Percentiles rank a stretch among this genome's conserved stretches.
phyloP scores from a whole-genome alignment of 2,888 invertebrate genomes.

The Esperia sulphurella region DNA sequence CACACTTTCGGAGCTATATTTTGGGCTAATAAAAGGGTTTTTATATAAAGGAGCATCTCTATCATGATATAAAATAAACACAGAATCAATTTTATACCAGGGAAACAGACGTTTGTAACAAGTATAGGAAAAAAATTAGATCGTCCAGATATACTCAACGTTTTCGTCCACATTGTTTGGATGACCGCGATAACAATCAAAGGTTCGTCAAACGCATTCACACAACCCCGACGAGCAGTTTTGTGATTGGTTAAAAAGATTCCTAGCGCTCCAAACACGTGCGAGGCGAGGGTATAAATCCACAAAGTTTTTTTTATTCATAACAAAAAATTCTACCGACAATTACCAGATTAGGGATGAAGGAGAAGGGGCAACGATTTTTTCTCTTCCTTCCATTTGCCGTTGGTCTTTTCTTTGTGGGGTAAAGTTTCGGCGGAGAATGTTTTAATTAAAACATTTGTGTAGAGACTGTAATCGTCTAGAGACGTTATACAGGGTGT shows the following conservation, averaged over 20 bases:
- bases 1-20: too few species aligned
- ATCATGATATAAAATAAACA: too few species aligned
- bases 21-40: too few species aligned
- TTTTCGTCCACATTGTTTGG: background rate
- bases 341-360: slow-evolving; percentile 71
- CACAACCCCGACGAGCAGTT: slow-evolving; percentile 36
- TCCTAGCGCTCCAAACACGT: slow-evolving; percentile 49
- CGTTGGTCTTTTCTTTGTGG: slow-evolving; percentile 47
- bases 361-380: slow-evolving; percentile 47
- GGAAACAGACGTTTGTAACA: background rate
- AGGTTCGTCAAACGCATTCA: slow-evolving; percentile 43
- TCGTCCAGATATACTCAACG: background rate
- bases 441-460: slow-evolving; percentile 56
- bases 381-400: slow-evolving; percentile 33
- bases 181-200: slow-evolving; percentile 40
- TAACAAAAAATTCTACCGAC: slow-evolving; percentile 59
- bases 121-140: background rate
- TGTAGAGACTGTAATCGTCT: slow-evolving; percentile 26
- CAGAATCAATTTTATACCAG: too few species aligned
- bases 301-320: slow-evolving; percentile 63
- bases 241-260: slow-evolving; percentile 56
- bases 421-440: slow-evolving; percentile 39
- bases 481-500: slow-evolving; percentile 15
- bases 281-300: slow-evolving; percentile 65
- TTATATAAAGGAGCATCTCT: too few species aligned